Evolutionary conservation across 2,888 invertebrate species (phyloP).

Genomic region (Oscheius sp.): DNA sequence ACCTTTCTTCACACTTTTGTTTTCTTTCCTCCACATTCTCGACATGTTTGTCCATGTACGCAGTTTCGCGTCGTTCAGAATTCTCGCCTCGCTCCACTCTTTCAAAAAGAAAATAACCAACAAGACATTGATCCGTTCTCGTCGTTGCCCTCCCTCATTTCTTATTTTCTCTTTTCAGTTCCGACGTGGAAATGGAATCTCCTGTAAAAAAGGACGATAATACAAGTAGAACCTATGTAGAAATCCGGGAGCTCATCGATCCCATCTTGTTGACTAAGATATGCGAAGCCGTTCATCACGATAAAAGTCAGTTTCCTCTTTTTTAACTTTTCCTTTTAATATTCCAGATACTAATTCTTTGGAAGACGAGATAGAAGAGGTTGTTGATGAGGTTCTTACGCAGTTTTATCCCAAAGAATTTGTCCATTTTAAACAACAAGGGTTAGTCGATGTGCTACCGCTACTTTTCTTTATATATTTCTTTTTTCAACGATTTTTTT

Average conservation of each 20-base stretch:
- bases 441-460: conserved; percentile 5
- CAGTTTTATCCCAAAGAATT: conserved; percentile 22
- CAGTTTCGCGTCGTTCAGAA: conserved; percentile 5
- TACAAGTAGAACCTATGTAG: conserved; percentile 1
- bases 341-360: conserved; percentile 17
- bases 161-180: neutral
- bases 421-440: conserved; percentile 9
- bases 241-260: conserved; percentile 22
- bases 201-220: conserved; percentile 14
- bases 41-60: conserved; percentile 19
- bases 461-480: neutral
- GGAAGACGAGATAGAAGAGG: conserved; percentile 27
- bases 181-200: conserved; percentile 7
- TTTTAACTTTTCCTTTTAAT: neutral
- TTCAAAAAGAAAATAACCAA: too few relatives aligned
- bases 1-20: too few relatives aligned
- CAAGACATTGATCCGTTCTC: too few relatives aligned
- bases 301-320: conserved; percentile 7
- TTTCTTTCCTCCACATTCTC: too few relatives aligned
- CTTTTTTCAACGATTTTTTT: neutral
- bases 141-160: neutral
- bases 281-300: conserved; percentile 21
- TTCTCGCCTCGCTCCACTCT: neutral
- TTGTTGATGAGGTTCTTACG: conserved; percentile 18
- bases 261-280: conserved; percentile 15